Base-by-base conservation (phyloP, 2,113 vertebrate species). In the Morone saxatilis region DNA sequence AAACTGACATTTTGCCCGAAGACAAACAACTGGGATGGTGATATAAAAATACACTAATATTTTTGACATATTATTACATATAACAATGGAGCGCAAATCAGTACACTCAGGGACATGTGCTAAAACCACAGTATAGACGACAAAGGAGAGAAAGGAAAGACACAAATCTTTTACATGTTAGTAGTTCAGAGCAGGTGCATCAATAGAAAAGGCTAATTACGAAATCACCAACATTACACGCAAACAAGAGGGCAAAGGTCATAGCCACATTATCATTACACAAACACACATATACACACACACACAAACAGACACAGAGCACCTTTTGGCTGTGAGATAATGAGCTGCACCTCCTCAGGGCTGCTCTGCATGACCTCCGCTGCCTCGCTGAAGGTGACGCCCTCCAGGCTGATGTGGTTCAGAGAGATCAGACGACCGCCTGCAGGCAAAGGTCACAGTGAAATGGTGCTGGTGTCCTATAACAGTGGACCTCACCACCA, bases 251-350 rank as follows among this genome's bases (percentile, higher is more conserved):
- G 79, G 25, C 20, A 70, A 69, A 51, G 51, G 63, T 63, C 31
- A 53, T 1, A 77, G 54, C 59, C 45, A 40, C 20, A 80, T 25
- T 12, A 66, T 50, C 9, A 22, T n/a, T 16, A 85, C 68, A 60
- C 74, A 69, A 63, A 78, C 6, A 51, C 36, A 79, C 53, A 16
- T 54, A 68, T 25, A 50, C 47, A 83, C 53, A 76, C 20, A 69
- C 50, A 72, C 47, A 63, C 25, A 69, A 17, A 36, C 57, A 77
- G 74, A 73, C 53, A 66, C 25, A 69, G 4, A 80, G 63, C 94
- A 98, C 97, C 96, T 97, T 96, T 97, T 16, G 95, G 88, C 91
- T 99, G 97, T 69, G 97, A 98, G 88, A 98, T 90, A 47, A 97
- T 97, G 71, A 98, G 95, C 71, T 97, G 94, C 89, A 98, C 96